Percentiles rank a stretch among this genome's conserved stretches.
These are phyloP conservation scores for Pseudorhiza aurosa DNA, from an alignment of 30 jellyfish, hydroid and myxozoan genomes.

Conservation along the genomic window DNA sequence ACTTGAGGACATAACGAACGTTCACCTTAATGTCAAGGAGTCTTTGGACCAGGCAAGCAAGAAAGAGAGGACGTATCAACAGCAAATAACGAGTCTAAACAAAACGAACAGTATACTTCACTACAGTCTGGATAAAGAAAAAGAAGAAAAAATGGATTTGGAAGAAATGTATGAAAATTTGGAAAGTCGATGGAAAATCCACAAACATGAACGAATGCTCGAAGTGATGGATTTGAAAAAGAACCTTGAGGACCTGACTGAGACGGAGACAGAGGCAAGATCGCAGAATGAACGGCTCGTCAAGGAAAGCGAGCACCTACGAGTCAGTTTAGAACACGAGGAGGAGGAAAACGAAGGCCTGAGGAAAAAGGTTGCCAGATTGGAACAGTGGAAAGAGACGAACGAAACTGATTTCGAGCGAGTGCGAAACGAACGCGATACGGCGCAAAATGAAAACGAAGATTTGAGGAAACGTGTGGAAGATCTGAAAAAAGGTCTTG, in stretches of 20 bases:
- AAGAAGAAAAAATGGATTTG: constrained; percentile 87
- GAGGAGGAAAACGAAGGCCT: constrained; percentile 81
- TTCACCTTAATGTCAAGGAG: constrained; percentile 86
- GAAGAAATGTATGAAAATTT: constrained; percentile 81
- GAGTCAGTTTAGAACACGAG: constrained; percentile 82
- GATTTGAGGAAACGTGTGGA: constrained; percentile 71
- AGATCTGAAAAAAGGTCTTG: constrained; percentile 54
- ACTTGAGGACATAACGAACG: constrained; percentile 79
- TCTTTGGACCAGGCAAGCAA: constrained; percentile 91
- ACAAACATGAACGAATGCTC: constrained; percentile 72
- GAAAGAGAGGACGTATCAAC: constrained; percentile 86
- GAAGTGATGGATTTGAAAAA: constrained; percentile 63
- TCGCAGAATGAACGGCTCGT: constrained; percentile 42
- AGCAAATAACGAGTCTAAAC: constrained; percentile 82
- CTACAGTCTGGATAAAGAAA: constrained; percentile 91
- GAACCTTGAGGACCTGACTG: constrained; percentile 66
- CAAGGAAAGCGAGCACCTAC: constrained; percentile 58
- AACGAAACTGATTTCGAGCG: constrained; percentile 62
- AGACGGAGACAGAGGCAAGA: constrained; percentile 43
- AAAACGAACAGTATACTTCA: constrained; percentile 82
- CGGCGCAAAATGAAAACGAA: constrained; percentile 45
- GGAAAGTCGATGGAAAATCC: constrained; percentile 61
- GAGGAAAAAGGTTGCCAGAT: constrained; percentile 47
- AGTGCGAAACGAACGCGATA: constrained; percentile 65
- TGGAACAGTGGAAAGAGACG: constrained; percentile 61